A percentile compares a stretch with the other conserved stretches of the same genome.
Evolutionary conservation across 2,888 invertebrate genomes (phyloP).

Genomic region (Tuberolachnus salignus): DNA sequence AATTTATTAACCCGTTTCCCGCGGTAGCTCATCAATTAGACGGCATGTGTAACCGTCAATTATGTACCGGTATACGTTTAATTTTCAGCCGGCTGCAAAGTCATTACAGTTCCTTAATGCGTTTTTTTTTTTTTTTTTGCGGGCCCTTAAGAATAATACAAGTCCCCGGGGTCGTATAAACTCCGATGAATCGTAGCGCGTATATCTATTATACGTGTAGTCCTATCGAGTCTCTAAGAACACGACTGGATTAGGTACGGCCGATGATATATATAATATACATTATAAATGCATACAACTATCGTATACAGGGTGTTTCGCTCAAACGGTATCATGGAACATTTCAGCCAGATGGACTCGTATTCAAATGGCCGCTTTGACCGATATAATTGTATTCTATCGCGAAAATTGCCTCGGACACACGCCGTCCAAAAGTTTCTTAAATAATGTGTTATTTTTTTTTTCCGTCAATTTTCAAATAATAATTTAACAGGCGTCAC

Average conservation of each 20-base stretch:
- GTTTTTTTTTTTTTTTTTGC: neutral
- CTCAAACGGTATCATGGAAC: no score
- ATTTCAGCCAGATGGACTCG: no score
- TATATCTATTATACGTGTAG: no score
- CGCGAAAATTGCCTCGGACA: no score
- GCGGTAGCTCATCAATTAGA: conserved; percentile 42
- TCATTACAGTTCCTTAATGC: conserved; percentile 16
- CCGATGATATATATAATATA: neutral
- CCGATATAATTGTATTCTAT: no score
- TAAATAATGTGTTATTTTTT: no score
- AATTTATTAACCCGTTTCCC: conserved; percentile 40
- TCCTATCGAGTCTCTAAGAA: no score
- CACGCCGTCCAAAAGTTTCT: no score
- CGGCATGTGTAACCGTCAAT: neutral
- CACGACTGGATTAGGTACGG: neutral
- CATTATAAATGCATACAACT: neutral
- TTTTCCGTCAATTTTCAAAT: no score
- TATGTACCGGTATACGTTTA: neutral
- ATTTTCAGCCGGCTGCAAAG: neutral
- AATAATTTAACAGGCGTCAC: no score
- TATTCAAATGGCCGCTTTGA: no score
- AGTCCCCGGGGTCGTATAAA: neutral
- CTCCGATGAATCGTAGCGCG: no score
- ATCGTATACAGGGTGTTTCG: neutral
- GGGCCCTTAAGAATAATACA: neutral